Base-by-base conservation (phyloP, 2,797 vertebrate genomes). In the Percopsis omiscomaycus region DNA sequence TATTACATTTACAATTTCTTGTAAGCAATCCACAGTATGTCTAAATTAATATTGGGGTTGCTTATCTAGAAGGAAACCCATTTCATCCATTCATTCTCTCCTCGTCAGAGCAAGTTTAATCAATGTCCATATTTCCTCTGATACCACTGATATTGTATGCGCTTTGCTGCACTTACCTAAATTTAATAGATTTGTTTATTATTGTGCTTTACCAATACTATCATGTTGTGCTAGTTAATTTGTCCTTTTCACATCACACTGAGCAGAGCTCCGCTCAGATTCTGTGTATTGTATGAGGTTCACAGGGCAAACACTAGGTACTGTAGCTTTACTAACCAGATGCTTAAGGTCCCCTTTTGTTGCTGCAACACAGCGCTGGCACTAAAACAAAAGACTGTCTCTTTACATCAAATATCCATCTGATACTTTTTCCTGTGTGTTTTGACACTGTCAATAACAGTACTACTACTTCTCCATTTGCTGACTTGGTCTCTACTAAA, bases 321-420 rank as follows among this genome's bases (percentile, higher is more conserved):
- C 88, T 88, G 87, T 89, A 91, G 90, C 90, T 90, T 92, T 89
- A 90, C 88, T 90, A 88, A 91, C 81, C 70, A 78, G 82, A 89
- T 71, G 84, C 84, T 88, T 81, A 77, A 64, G 74, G 84, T 85
- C 79, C 86, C 84, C 78, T 81, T 32, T 6, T 55, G 81, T 80
- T 86, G 83, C 86, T 88, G 86, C 83, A 81, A 85, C 82, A 84
- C 72, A 74, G 76, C 87, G 74, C 81, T 75, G 75, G 68, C 75
- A 79, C 79, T 81, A 66, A 80, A 78, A 73, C 64, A 67, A 30
- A 11, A 64, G 74, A 75, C 79, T 84, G 63, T 86, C 78, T 42
- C 75, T 79, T 56, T 81, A 82, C 65, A 76, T 74, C 22, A 22
- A 22, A 22, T 22, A 22, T 29, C 51, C 51, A 63, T 77, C 68